Percentiles rank a stretch among this genome's conserved stretches.
These are phyloP conservation scores for Pyrochroa serraticornis DNA, from an alignment of 2,888 invertebrate species.

Conservation along the genomic window DNA sequence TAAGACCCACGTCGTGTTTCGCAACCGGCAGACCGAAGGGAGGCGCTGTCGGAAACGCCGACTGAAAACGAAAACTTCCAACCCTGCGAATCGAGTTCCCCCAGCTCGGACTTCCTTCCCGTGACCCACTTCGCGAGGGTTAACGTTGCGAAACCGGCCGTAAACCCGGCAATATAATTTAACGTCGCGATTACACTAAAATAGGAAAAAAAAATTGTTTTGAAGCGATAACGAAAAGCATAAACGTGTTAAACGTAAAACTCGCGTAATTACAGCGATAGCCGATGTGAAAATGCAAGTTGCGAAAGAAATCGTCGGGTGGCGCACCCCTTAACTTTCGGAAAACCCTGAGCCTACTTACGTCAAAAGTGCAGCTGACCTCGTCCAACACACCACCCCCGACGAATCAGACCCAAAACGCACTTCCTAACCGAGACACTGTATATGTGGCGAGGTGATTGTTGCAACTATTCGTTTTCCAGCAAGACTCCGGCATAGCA, in stretches of 20 bases:
- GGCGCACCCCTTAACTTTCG: too few relatives aligned
- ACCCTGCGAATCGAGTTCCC: too few relatives aligned
- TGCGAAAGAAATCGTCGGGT: too few relatives aligned
- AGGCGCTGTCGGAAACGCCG: too few relatives aligned
- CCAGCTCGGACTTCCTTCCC: too few relatives aligned
- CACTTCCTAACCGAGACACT: constrained; percentile 25
- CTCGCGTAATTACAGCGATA: constrained; percentile 22
- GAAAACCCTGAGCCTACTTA: not conserved
- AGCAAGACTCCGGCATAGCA: constrained; percentile 44
- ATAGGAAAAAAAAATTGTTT: constrained; percentile 28
- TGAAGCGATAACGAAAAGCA: constrained; percentile 30
- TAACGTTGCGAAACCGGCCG: constrained; percentile 6
- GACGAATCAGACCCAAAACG: constrained; percentile 22
- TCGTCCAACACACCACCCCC: not conserved
- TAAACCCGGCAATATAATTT: constrained; percentile 23
- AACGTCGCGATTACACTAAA: constrained; percentile 24
- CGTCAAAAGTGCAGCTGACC: not conserved
- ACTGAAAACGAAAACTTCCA: too few relatives aligned
- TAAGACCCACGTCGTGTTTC: too few relatives aligned
- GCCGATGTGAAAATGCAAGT: too few relatives aligned
- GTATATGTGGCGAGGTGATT: constrained; percentile 25
- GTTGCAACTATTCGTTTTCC: constrained; percentile 30
- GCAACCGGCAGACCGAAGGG: too few relatives aligned
- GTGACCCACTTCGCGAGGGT: too few relatives aligned
- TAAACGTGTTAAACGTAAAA: constrained; percentile 31